Base-by-base conservation (phyloP, 2,888 invertebrate genomes). In the Heliconius ethilla region DNA sequence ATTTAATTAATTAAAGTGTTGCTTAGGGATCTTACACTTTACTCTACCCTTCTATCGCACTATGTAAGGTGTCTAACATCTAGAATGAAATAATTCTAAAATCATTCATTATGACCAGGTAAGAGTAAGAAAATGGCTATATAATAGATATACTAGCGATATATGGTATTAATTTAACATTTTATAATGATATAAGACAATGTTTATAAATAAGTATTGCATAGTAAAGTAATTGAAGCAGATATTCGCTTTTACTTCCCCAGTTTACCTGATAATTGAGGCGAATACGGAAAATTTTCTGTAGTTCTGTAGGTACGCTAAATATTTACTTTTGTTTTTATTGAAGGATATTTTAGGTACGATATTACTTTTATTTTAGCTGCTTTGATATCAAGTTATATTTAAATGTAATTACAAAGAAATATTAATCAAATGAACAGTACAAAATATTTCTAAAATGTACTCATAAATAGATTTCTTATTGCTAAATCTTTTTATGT, bases 261-360 rank as follows among this genome's bases (percentile, higher is more conserved):
- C 66, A 22, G 2, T 29, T 70, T 70, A 55, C 51, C n/a, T 33
- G 67, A 40, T 72, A 55, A 33, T 29, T 29, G 33, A n/a, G n/a
- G 55, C 55, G 5, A 55, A 59, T 33, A 33, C 55, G 70, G 55
- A 72, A 72, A 55, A 72, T 72, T 22, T 7, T 29, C 29, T 40
- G 15, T 40, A 70, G 3, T 45, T 51, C 51, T 18, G 10, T 59
- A 59, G n/a, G 59, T 59, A n/a, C 9, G 7, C n/a, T n/a, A 1
- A n/a, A n/a, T 59, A 59, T 59, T 59, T 59, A 7, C 7, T 51
- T 22, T 6, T 51, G 6, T 18, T 51, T 51, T 18, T 18, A 51
- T 51, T 51, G 6, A 51, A 40, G 40, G 11, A 51, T 7, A n/a
- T 59, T 59, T 59, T 59, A 59, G 59, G n/a, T n/a, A 59, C 1